Evolutionary conservation across 1,140 invertebrate species (phyloP), one percentile per base, ranked within the genome.

Genomic region (Vollenhovia emeryi): DNA sequence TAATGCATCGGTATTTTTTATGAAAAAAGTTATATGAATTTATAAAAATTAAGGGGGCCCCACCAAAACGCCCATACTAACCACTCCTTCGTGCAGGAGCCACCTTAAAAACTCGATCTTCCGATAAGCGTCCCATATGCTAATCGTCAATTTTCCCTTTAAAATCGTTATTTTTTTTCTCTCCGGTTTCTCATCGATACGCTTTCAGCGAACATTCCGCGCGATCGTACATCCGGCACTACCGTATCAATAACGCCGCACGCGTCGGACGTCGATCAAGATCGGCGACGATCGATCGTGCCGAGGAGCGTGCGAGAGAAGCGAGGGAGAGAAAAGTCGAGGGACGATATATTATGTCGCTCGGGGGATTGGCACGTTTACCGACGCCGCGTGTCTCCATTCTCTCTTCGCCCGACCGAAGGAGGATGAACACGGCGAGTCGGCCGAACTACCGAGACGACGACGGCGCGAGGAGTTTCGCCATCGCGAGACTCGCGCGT

Each of bases 401-500:
- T 80, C 66, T 73, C 48, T 82, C n/a, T n/a, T 71, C 36, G 24
- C 18, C 30, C 36, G 30, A 8, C 8, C 62, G 24, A 15, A 55
- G 18, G 33, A 80, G 40, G 50, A 82, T 82, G 66, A 82, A 71
- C 52, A 43, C 33, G 24, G 33, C 50, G 66, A 82, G 45, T 57
- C 57, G 66, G 50, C 45, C 36, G n/a, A 64, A 80, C 50, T 82
- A 82, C 50, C 78, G 66, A 82, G 52, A 9, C 36, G 50, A 82
- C 57, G 64, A 80, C 64, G 57, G 55, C 71, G 66, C 66, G 36
- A 50, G 33, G 13, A 13, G 33, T 36, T 33, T 62, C 21, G 71
- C 59, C 59, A 48, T 74, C 9, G 59, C 60, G 30, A 62, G 30
- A 33, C 30, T 36, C 13, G 36, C 24, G 66, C 62, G 36, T 40